These are phyloP conservation scores for Echeneis naucrates DNA, from an alignment of 2,797 vertebrate genomes.

Conservation along the genomic window DNA sequence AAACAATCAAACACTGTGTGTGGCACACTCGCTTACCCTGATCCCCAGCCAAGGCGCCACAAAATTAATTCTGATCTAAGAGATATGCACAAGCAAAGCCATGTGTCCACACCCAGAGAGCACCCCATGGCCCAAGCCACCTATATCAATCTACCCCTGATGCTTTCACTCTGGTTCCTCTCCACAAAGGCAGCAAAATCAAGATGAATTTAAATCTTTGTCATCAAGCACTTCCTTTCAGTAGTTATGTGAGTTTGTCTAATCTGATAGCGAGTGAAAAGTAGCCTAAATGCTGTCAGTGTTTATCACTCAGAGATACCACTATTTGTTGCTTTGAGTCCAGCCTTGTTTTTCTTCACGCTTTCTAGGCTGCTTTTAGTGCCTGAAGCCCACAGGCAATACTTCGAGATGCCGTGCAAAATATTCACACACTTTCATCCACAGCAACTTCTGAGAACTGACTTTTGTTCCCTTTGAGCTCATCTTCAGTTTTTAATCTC, in stretches of 20 bases:
- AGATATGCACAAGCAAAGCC: constrained; percentile 59
- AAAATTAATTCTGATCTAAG: constrained; percentile 72
- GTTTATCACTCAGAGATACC: constrained; percentile 42
- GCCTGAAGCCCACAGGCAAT: constrained; percentile 42
- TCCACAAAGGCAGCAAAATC: constrained; percentile 17
- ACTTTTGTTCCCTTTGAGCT: neutral
- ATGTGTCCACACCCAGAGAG: constrained; percentile 47
- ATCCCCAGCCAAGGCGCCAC: constrained; percentile 56
- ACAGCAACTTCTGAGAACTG: neutral
- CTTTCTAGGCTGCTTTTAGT: constrained; percentile 55
- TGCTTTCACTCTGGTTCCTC: constrained; percentile 20
- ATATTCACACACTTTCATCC: constrained; percentile 8
- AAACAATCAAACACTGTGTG: constrained; percentile 74
- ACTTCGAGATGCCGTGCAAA: constrained; percentile 7
- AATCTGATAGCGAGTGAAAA: constrained; percentile 54
- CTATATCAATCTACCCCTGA: neutral
- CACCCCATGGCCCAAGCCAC: constrained; percentile 42
- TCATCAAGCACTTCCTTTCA: constrained; percentile 13
- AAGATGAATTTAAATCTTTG: constrained; percentile 33
- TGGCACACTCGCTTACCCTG: constrained; percentile 65
- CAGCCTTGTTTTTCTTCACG: constrained; percentile 58
- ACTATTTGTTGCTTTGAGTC: constrained; percentile 43
- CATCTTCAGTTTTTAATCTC: too few species aligned
- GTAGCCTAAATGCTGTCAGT: constrained; percentile 55
- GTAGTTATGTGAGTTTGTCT: constrained; percentile 34